phyloP scores from a whole-genome alignment of 2,888 invertebrate species.

The Diogma glabrata region DNA sequence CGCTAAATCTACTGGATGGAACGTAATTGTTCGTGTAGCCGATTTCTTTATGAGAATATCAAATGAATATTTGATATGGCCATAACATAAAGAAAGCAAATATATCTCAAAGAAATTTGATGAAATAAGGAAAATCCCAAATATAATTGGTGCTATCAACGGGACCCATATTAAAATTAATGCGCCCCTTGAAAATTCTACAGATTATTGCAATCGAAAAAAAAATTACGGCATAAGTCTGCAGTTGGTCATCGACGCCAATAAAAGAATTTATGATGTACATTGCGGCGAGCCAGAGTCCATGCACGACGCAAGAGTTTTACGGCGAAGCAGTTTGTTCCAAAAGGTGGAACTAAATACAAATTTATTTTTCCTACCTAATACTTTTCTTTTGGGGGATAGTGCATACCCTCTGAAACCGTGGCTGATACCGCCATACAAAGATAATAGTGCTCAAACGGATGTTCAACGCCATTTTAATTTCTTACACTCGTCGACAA shows the following conservation, averaged over 20 bases:
- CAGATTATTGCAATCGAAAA: slow-evolving; percentile 19
- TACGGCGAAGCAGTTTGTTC: not conserved
- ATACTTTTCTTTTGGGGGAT: slow-evolving; percentile 1
- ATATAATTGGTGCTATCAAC: slow-evolving; percentile 20
- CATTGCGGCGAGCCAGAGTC: slow-evolving; percentile 19
- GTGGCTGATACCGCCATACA: not conserved
- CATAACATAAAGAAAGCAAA: not conserved
- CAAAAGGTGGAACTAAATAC: not conserved
- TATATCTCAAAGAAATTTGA: not conserved
- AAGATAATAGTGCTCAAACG: not conserved
- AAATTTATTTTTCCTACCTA: not conserved
- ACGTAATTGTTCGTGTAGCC: slow-evolving; percentile 12
- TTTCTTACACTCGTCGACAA: not conserved
- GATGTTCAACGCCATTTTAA: not conserved
- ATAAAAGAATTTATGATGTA: slow-evolving; percentile 22
- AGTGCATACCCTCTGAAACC: too few species aligned
- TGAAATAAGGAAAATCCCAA: slow-evolving; percentile 13
- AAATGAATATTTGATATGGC: slow-evolving; percentile 13
- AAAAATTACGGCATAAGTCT: slow-evolving; percentile 3
- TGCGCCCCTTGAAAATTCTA: slow-evolving; percentile 16
- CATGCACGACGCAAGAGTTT: not conserved
- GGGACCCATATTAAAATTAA: slow-evolving; percentile 21
- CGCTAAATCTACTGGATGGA: slow-evolving; percentile 15
- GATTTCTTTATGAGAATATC: slow-evolving; percentile 10
- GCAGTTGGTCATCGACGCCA: slow-evolving; percentile 22